Base-by-base conservation (phyloP, 1,140 invertebrate species). In the Drosophila ercepeae region DNA sequence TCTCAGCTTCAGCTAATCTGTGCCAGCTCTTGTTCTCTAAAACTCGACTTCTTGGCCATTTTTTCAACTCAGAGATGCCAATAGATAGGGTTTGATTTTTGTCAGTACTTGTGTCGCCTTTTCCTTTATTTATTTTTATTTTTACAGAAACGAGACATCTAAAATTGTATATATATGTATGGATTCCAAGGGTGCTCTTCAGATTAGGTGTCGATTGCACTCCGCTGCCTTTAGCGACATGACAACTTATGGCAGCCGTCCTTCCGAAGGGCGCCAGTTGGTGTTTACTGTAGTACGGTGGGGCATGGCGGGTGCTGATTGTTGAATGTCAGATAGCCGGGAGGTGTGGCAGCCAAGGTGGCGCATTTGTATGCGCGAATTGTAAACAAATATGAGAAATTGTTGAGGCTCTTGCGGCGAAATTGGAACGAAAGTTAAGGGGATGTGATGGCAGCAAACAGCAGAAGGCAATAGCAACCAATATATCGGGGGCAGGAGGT, bases 341-440 rank as follows among this genome's bases (percentile, higher is more conserved):
- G 49, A 36, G n/a, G 50, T 34, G 16, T 52, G 48, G 51, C 55
- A 29, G 45, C 25, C 51, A 75, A 75, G 61, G 59, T 76, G 67
- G 61, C 76, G 58, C 82, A 84, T 84, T 84, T 84, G 65, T 81
- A 74, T 86, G 81, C 82, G 70, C 61, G 63, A 60, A 77, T 72
- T 82, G 82, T 88, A 74, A 82, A 72, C 82, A 82, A 88, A 86
- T 88, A 86, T 86, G 77, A 77, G 55, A 82, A 70, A 69, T 88
- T 77, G 54, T 73, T 53, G 18, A 67, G 63, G 50, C 39, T 53
- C 27, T 67, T 44, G 60, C 46, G 46, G 63, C 61, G 27, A 67
- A 67, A 67, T 67, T 65, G 60, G 63, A 45, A 65, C 25, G 44
- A 58, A 57, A 3, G 44, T 49, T 72, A 39, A 16, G 23, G 51